A percentile compares a stretch with the other conserved stretches of the same genome.
Evolutionary conservation across 2,113 vertebrate genomes (phyloP).

Genomic region (Rhombomys opimus): DNA sequence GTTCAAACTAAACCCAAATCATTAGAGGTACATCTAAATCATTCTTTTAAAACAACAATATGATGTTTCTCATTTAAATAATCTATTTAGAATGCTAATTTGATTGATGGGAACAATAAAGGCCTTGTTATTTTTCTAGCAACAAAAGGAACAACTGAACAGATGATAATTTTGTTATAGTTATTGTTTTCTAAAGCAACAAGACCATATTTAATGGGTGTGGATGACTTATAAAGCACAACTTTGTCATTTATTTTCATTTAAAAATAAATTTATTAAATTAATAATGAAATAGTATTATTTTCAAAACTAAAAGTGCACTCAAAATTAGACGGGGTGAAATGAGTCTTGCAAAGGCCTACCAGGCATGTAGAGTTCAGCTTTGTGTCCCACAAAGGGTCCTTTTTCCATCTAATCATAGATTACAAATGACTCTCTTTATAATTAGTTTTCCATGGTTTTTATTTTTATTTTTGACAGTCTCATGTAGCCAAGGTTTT

Average conservation of each 20-base stretch:
- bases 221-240: constrained; percentile 46
- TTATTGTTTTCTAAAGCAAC: constrained; percentile 61
- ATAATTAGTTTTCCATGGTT: neutral
- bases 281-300: constrained; percentile 1
- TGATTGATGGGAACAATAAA: constrained; percentile 61
- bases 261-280: constrained; percentile 60
- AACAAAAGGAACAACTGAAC: constrained; percentile 50
- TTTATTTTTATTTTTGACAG: too few species aligned
- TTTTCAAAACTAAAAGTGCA: constrained; percentile 51
- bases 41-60: constrained; percentile 60
- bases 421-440: neutral
- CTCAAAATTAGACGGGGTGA: constrained; percentile 24
- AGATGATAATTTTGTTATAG: constrained; percentile 48
- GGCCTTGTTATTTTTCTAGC: constrained; percentile 54
- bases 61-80: constrained; percentile 52
- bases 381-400: neutral
- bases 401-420: neutral
- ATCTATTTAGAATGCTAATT: constrained; percentile 51
- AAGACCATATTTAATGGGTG: constrained; percentile 38
- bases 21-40: constrained; percentile 66
- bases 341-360: neutral
- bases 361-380: neutral
- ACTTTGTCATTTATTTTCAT: constrained; percentile 39
- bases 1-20: constrained; percentile 72
- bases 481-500: neutral